Percentiles rank a stretch among this genome's conserved stretches.
Evolutionary conservation across 1,140 invertebrate genomes (phyloP).

Genomic region (Amphibalanus amphitrite): DNA sequence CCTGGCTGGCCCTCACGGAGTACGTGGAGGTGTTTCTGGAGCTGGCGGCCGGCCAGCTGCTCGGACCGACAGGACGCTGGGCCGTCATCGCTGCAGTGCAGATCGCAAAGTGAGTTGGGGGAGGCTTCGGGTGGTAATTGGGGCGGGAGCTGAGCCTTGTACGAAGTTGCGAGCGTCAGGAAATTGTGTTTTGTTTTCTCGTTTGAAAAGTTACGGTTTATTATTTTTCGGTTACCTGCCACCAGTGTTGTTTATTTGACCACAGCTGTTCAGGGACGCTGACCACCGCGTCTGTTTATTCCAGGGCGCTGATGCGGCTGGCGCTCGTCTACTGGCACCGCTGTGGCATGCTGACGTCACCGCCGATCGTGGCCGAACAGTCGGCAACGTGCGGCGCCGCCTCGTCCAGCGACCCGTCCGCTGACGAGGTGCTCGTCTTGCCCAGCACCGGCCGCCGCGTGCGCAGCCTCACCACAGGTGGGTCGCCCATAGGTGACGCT

Average conservation of each 20-base stretch:
- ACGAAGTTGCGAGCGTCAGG: too few relatives aligned
- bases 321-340: background rate
- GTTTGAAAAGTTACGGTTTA: too few relatives aligned
- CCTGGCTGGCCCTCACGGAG: constrained; percentile 16
- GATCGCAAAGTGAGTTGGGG: constrained; percentile 15
- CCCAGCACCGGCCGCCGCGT: background rate
- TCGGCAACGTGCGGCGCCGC: background rate
- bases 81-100: constrained; percentile 16
- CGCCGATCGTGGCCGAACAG: background rate
- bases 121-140: too few relatives aligned
- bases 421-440: background rate
- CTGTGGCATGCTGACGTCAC: background rate
- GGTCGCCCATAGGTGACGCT: too few relatives aligned
- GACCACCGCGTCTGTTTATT: background rate
- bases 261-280: too few relatives aligned
- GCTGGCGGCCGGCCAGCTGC: constrained; percentile 16
- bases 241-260: too few relatives aligned
- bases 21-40: constrained; percentile 17
- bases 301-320: background rate
- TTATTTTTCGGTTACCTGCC: too few relatives aligned
- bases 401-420: too few relatives aligned
- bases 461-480: background rate
- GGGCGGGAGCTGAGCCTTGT: too few relatives aligned
- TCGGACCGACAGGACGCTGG: constrained; percentile 17
- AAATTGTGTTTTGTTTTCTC: too few relatives aligned